Percentiles rank a stretch among this genome's conserved stretches.
Evolutionary conservation across 2,888 invertebrate genomes (phyloP).

Genomic region (Cheiracanthium punctorium): DNA sequence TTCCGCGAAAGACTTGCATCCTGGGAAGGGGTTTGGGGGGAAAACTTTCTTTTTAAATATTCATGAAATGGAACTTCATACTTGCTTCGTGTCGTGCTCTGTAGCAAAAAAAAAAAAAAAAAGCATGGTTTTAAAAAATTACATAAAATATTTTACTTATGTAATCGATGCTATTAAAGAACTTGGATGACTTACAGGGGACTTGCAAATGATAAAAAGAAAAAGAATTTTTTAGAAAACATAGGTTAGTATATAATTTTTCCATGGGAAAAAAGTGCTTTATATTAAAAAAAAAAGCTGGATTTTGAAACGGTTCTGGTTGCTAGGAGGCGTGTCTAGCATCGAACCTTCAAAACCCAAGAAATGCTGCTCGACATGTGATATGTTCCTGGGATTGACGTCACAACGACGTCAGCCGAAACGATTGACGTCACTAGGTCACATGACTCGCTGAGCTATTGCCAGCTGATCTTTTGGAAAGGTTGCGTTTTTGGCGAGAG

Average conservation of each 20-base stretch:
- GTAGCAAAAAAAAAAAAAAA: too few relatives aligned
- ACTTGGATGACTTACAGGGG: not conserved
- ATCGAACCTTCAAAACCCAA: slow-evolving; percentile 21
- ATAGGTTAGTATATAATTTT: too few relatives aligned
- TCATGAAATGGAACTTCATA: not conserved
- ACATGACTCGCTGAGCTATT: slow-evolving; percentile 30
- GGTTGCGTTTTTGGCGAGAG: slow-evolving; percentile 9
- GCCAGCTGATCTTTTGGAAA: slow-evolving; percentile 52
- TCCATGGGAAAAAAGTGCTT: too few relatives aligned
- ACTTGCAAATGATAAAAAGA: not conserved
- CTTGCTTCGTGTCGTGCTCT: too few relatives aligned
- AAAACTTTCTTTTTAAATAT: slow-evolving; percentile 1
- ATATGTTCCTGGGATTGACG: slow-evolving; percentile 66
- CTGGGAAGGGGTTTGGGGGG: not conserved
- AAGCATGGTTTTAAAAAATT: too few relatives aligned
- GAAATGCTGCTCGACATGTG: slow-evolving; percentile 43
- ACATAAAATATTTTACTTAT: not conserved
- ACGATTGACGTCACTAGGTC: slow-evolving; percentile 58
- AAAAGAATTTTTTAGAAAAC: too few relatives aligned
- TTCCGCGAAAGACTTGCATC: not conserved
- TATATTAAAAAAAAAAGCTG: not conserved
- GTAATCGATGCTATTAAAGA: not conserved
- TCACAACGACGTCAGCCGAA: slow-evolving; percentile 51
- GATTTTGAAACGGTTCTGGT: slow-evolving; percentile 12
- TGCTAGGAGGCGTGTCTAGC: slow-evolving; percentile 38